phyloP scores from a whole-genome alignment of 2,888 invertebrate species.

The Lasioglossum malachurum region DNA sequence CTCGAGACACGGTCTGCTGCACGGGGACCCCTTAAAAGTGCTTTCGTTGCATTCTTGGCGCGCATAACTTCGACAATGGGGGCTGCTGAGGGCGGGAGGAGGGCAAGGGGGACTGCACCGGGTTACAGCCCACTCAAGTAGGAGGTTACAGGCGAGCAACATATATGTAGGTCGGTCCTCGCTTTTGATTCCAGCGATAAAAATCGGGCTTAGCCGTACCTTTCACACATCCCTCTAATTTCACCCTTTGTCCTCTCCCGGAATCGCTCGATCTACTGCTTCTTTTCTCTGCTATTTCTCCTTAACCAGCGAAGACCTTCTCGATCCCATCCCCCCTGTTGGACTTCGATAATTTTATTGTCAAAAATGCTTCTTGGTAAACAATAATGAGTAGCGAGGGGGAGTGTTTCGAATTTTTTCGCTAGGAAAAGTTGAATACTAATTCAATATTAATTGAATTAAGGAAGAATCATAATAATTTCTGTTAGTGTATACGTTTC shows the following conservation, averaged over 20 bases:
- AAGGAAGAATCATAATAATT: too few species aligned
- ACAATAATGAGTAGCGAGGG: too few species aligned
- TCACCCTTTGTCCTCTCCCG: slow-evolving; percentile 14
- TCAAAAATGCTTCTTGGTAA: neutral
- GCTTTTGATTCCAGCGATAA: slow-evolving; percentile 64
- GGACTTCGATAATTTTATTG: neutral
- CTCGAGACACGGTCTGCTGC: slow-evolving; percentile 78
- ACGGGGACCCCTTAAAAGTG: slow-evolving; percentile 74
- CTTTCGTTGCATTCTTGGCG: slow-evolving; percentile 71
- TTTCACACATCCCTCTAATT: slow-evolving; percentile 57
- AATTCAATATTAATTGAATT: too few species aligned
- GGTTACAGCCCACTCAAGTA: slow-evolving; percentile 66
- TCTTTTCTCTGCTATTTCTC: neutral
- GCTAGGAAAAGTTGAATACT: too few species aligned
- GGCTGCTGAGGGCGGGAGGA: slow-evolving; percentile 40
- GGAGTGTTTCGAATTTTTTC: too few species aligned
- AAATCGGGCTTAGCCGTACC: slow-evolving; percentile 60
- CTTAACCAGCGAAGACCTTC: neutral
- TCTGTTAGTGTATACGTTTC: too few species aligned
- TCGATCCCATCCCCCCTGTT: neutral
- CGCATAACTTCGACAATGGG: slow-evolving; percentile 70
- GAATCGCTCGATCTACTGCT: slow-evolving; percentile 7
- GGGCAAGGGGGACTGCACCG: slow-evolving; percentile 48
- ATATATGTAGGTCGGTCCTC: slow-evolving; percentile 60
- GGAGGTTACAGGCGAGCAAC: slow-evolving; percentile 66